Evolutionary conservation across 1,140 invertebrate genomes (phyloP).

Genomic region (Eupristina koningsbergeri): DNA sequence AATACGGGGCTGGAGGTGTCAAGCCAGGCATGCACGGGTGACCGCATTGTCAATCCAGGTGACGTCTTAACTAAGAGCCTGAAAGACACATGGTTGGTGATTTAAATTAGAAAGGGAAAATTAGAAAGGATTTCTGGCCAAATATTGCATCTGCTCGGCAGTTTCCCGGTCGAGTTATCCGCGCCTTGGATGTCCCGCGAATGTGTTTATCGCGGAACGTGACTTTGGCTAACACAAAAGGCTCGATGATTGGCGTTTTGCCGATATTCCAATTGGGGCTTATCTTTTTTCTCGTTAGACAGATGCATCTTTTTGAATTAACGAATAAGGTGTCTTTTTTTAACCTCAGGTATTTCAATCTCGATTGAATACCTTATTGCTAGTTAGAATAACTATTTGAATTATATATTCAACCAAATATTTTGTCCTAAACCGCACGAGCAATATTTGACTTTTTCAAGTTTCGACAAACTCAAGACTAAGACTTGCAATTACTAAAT

Average conservation of each 20-base stretch:
- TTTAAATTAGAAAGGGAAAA: no score
- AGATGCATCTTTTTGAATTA: neutral
- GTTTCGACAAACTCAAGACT: no score
- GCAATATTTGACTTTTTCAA: no score
- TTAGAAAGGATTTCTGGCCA: no score
- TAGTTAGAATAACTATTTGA: no score
- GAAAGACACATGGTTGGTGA: no score
- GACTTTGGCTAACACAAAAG: neutral
- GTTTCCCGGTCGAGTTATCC: neutral
- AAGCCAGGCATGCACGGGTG: slow-evolving; percentile 71
- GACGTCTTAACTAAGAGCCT: slow-evolving; percentile 73
- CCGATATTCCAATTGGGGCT: neutral
- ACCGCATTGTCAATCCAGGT: slow-evolving; percentile 63
- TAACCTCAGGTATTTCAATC: neutral
- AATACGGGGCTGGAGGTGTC: slow-evolving; percentile 64
- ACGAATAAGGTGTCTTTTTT: neutral
- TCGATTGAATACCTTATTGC: neutral
- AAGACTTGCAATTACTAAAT: no score
- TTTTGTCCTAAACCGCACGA: no score
- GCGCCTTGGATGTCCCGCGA: neutral
- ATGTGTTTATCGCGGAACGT: neutral
- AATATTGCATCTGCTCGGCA: neutral
- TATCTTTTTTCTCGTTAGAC: neutral
- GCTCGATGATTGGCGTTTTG: neutral
- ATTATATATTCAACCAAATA: no score